phyloP scores from a whole-genome alignment of 23 tunicate species.

The Pegea sp. region DNA sequence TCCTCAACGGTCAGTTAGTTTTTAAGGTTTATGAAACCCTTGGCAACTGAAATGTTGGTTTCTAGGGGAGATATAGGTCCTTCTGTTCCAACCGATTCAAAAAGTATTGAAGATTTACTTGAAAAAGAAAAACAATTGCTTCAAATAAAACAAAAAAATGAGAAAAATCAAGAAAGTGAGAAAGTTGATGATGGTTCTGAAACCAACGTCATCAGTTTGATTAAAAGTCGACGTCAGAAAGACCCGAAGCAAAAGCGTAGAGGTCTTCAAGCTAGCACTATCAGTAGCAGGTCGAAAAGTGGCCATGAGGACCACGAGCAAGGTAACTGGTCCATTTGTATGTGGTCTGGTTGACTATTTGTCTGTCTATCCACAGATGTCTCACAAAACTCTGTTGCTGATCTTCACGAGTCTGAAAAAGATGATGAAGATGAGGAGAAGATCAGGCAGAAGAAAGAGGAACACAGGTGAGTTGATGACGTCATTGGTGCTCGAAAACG shows the following conservation, averaged over 20 bases:
- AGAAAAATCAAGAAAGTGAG: constrained; percentile 1
- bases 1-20: too few species aligned
- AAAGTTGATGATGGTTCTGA: constrained; percentile 43
- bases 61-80: constrained; percentile 72
- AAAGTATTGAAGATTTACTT: constrained; percentile 56
- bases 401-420: too few species aligned
- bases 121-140: constrained; percentile 28
- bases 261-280: constrained; percentile 71
- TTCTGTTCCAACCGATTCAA: constrained; percentile 55
- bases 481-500: too few species aligned
- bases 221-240: constrained; percentile 28
- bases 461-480: too few species aligned
- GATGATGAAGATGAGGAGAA: constrained; percentile 70
- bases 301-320: too few species aligned
- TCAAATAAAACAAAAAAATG: constrained; percentile 1
- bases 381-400: too few species aligned
- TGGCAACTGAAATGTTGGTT: too few species aligned
- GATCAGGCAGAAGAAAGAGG: constrained; percentile 25
- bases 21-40: too few species aligned
- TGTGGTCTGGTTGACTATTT: too few species aligned
- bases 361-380: too few species aligned
- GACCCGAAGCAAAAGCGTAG: constrained; percentile 34
- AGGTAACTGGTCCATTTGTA: too few species aligned
- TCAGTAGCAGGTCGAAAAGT: constrained; percentile 20
- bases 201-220: constrained; percentile 37